phyloP scores from a whole-genome alignment of 2,797 vertebrate species.

The Amniataba percoides region DNA sequence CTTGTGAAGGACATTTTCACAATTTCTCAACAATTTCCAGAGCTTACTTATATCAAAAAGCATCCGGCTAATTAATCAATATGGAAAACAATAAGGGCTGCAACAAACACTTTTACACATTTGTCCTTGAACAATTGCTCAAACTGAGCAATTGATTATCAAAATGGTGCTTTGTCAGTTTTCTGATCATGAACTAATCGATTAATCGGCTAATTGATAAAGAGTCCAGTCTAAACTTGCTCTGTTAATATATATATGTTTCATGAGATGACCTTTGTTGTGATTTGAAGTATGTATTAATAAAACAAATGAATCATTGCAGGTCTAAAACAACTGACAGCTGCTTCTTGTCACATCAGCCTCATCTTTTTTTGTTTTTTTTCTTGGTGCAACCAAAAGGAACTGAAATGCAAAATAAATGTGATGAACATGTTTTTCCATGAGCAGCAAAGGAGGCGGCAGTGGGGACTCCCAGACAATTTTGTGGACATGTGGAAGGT shows the following conservation, averaged over 20 bases:
- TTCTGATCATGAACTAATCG: neutral
- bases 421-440: neutral
- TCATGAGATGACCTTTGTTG: too few relatives aligned
- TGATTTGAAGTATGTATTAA: too few relatives aligned
- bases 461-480: conserved; percentile 39
- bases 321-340: too few relatives aligned
- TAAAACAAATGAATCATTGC: too few relatives aligned
- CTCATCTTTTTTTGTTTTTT: neutral
- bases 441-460: neutral
- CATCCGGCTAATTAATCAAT: too few relatives aligned
- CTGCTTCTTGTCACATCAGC: neutral
- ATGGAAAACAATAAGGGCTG: too few relatives aligned
- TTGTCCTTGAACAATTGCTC: neutral
- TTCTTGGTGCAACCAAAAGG: neutral
- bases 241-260: too few relatives aligned
- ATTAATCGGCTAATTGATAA: neutral
- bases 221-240: too few relatives aligned
- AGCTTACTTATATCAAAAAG: neutral
- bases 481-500: neutral
- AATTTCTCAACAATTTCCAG: neutral
- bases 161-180: neutral
- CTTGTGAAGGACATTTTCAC: neutral
- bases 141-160: neutral
- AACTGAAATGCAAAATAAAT: neutral
- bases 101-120: too few relatives aligned